These are phyloP conservation scores for Trinorchestia longiramus DNA, from an alignment of 1,140 invertebrate genomes.

Conservation along the genomic window DNA sequence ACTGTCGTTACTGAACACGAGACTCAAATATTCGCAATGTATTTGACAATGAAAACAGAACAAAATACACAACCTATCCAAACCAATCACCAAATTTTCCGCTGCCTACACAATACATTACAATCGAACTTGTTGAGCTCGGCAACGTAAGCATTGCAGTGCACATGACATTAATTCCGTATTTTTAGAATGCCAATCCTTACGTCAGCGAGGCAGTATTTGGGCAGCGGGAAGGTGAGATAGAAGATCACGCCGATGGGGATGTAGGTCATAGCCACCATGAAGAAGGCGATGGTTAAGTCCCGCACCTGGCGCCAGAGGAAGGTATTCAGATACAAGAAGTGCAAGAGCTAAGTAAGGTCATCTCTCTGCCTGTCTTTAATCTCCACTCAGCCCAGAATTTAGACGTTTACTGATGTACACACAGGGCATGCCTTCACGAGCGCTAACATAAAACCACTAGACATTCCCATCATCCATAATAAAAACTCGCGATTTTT, in stretches of 20 bases:
- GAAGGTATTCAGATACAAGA: not conserved
- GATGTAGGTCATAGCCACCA: constrained; percentile 87
- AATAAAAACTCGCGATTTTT: not conserved
- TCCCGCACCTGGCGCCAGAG: constrained; percentile 82
- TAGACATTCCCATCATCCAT: not conserved
- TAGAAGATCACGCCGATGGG: constrained; percentile 86
- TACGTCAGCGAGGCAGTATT: constrained; percentile 92
- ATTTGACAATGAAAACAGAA: too few species aligned
- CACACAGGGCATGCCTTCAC: too few species aligned
- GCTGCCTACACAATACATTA: too few species aligned
- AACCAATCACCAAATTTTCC: too few species aligned
- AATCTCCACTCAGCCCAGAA: too few species aligned
- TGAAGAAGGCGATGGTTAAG: constrained; percentile 83
- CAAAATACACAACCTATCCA: too few species aligned
- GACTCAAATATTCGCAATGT: too few species aligned
- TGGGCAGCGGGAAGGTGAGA: constrained; percentile 84
- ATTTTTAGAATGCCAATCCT: constrained; percentile 71
- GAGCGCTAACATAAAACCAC: not conserved
- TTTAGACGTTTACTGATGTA: too few species aligned
- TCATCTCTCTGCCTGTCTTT: too few species aligned
- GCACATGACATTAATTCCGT: not conserved
- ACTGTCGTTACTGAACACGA: not conserved
- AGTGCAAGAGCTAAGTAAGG: too few species aligned
- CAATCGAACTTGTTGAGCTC: too few species aligned
- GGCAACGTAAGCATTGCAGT: too few species aligned